Percentiles rank a stretch among this genome's conserved stretches.
Conservation (phyloP, 2,797 vertebrate genomes). For the Peromyscus aztecus region DNA sequence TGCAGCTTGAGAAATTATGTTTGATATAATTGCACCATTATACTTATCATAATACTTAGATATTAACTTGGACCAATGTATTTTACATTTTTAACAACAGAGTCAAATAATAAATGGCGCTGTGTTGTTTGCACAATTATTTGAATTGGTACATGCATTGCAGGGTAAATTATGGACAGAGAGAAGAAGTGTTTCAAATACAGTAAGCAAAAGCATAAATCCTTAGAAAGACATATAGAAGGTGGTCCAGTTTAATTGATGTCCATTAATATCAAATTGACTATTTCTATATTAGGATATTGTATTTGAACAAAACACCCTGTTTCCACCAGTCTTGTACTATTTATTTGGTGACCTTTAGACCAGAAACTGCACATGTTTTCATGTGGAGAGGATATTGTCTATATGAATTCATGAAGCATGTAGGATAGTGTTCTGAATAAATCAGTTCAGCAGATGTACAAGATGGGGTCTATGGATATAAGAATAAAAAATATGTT, state of each 20-base stretch:
- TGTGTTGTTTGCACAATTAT: background rate
- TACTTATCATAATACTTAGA: too few relatives aligned
- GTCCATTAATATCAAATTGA: background rate
- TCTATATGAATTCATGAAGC: background rate
- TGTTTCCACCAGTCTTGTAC: background rate
- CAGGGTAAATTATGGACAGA: background rate
- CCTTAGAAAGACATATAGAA: too few relatives aligned
- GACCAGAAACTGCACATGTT: background rate
- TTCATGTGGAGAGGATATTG: background rate
- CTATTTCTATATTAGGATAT: background rate
- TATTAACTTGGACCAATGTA: background rate
- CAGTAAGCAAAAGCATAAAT: background rate
- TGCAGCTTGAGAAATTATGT: background rate
- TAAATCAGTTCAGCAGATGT: background rate
- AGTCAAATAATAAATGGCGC: background rate
- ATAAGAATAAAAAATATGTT: background rate
- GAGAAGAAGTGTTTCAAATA: background rate
- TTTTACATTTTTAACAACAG: slow-evolving; percentile 27
- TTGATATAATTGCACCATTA: background rate
- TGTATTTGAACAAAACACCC: background rate
- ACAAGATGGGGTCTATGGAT: background rate
- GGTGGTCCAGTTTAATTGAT: background rate
- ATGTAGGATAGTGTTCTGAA: too few relatives aligned
- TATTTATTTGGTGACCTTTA: background rate
- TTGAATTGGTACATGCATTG: background rate